These are phyloP conservation scores for Megalopta genalis DNA, from an alignment of 1,140 invertebrate species.

Conservation along the genomic window DNA sequence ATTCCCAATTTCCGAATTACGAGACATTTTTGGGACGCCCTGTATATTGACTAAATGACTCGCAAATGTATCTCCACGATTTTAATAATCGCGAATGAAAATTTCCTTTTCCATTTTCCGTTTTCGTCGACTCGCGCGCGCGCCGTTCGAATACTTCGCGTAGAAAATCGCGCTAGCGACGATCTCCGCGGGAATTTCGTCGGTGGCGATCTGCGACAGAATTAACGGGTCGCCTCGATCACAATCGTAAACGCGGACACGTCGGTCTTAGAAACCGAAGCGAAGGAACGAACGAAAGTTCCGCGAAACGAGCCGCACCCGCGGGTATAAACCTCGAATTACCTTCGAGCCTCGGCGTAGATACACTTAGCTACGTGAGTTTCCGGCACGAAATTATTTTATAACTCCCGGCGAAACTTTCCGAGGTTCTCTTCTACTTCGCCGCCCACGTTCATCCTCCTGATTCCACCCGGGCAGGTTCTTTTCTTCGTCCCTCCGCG, in stretches of 20 bases:
- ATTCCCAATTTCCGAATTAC: no score
- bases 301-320: slow-evolving; percentile 1
- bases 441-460: background rate
- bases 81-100: no score
- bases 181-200: background rate
- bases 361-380: slow-evolving; percentile 30
- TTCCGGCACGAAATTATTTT: slow-evolving; percentile 27
- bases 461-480: background rate
- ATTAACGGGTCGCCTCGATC: background rate
- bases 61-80: no score
- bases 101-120: no score
- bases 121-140: no score
- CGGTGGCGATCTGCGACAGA: background rate
- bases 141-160: no score
- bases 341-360: slow-evolving; percentile 23
- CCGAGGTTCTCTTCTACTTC: slow-evolving; percentile 1
- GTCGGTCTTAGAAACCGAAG: slow-evolving; percentile 8
- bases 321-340: slow-evolving; percentile 31
- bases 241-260: background rate
- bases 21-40: no score
- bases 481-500: background rate
- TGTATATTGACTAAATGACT: no score
- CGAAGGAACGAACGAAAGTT: slow-evolving; percentile 7
- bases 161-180: no score
- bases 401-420: slow-evolving; percentile 33